These are phyloP conservation scores for Schizotus pectinicornis DNA, from an alignment of 2,888 invertebrate species.

Conservation along the genomic window DNA sequence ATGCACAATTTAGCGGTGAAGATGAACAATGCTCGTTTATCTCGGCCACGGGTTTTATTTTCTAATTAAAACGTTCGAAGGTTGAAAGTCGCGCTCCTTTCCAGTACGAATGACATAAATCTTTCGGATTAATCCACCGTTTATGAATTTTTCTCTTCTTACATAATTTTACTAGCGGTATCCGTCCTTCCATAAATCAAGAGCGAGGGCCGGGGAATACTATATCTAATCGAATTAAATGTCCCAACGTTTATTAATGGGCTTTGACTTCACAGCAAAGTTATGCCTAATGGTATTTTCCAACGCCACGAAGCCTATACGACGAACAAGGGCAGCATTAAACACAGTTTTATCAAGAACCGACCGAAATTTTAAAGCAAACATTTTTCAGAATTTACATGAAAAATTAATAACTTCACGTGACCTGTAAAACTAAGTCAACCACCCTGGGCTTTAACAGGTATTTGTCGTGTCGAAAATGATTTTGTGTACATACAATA, in stretches of 20 bases:
- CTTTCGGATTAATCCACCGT: conserved; percentile 42
- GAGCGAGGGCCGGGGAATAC: conserved; percentile 24
- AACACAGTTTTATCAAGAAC: too few species aligned
- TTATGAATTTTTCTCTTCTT: conserved; percentile 42
- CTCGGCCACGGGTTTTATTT: conserved; percentile 24
- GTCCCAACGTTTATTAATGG: conserved; percentile 32
- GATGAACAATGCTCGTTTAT: conserved; percentile 25
- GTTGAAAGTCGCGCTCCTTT: conserved; percentile 12
- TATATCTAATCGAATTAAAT: conserved; percentile 37
- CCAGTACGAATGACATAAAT: conserved; percentile 34
- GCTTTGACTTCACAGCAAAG: conserved; percentile 6
- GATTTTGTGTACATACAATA: conserved; percentile 39
- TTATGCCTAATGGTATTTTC: too few species aligned
- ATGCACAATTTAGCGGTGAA: conserved; percentile 21
- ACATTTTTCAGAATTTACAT: too few species aligned
- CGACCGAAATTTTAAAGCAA: too few species aligned
- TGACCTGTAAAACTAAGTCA: conserved; percentile 20
- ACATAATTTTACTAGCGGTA: conserved; percentile 39
- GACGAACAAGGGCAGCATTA: background rate
- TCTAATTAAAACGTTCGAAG: conserved; percentile 33
- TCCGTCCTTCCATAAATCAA: conserved; percentile 40
- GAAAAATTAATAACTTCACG: conserved; percentile 7
- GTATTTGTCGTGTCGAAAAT: conserved; percentile 33
- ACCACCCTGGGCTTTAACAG: conserved; percentile 22
- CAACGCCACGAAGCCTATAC: background rate